Base-by-base conservation (phyloP, 2,888 invertebrate genomes). In the Hyposoter didymator region DNA sequence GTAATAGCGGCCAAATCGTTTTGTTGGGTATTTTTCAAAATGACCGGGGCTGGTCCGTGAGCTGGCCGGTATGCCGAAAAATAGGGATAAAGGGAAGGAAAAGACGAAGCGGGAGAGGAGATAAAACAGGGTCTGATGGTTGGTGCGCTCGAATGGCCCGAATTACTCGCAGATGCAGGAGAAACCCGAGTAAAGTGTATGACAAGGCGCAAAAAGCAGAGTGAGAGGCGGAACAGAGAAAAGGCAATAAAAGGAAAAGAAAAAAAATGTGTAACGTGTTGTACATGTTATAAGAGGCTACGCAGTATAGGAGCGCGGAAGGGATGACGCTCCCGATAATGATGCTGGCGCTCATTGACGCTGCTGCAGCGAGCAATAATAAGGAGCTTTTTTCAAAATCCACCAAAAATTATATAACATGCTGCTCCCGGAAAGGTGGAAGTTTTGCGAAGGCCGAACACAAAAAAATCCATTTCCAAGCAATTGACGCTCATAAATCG, bases 21-120 rank as follows among this genome's bases (percentile, higher is more conserved):
- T 90, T 89, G 90, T 89, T 88, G 89, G 90, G 90, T 90, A 91
- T 91, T 91, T 91, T 90, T 91, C 89, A 89, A 91, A 91, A 91
- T 91, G 90, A 91, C 90, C 88, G 90, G 90, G 84, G 84, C 85
- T 82, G 82, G 82, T 87, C 78, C 14, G 28, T 22, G 90, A 88
- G 88, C 90, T 78, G 90, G 87, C 69, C 55, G 89, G 90, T 90
- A 90, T 89, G 90, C 90, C 89, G 86, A 47, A 39, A 78, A 52
- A 66, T 70, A 62, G 45, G 70, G 62, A 35, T 6, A 49, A 49
- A 52, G 28, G 28, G 79, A 43, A 39, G 66, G 35, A 49, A 43
- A 49, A 32, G 75, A 47, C 32, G 35, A 22, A 19, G 19, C 39
- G 35, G 62, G 52, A 55, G 8, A 43, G 39, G 43, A 55, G 69